A percentile compares a stretch with the other conserved stretches of the same genome.
phyloP scores from a whole-genome alignment of 2,113 vertebrate genomes.

The Cochlearius cochlearius region DNA sequence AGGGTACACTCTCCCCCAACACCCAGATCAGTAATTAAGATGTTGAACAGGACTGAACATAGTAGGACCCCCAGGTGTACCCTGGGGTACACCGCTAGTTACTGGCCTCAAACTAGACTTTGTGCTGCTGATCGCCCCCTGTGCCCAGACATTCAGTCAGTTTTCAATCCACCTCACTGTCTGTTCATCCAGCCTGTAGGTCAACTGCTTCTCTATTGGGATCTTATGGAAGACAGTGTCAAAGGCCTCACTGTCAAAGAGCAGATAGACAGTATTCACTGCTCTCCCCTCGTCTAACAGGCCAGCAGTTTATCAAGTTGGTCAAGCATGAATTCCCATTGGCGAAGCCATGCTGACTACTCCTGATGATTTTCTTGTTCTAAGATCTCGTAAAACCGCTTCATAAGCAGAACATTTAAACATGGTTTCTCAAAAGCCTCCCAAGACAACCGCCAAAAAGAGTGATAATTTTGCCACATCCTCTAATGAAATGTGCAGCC shows the following conservation, averaged over 20 bases:
- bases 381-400: not conserved
- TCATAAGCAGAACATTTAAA: not conserved
- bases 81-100: not conserved
- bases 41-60: not conserved
- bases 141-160: fast-evolving
- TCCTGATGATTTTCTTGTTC: not conserved
- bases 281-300: not conserved
- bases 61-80: not conserved
- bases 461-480: not conserved
- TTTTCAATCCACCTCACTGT: not conserved
- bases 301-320: not conserved
- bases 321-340: not conserved
- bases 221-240: not conserved
- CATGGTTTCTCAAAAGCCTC: not conserved
- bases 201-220: not conserved
- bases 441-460: not conserved
- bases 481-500: not conserved
- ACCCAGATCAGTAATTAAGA: not conserved
- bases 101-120: not conserved
- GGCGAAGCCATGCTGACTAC: not conserved
- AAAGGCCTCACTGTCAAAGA: not conserved
- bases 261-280: not conserved
- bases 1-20: too few relatives aligned
- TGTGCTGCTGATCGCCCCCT: not conserved
- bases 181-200: not conserved